A percentile compares a stretch with the other conserved stretches of the same genome.
Evolutionary conservation across 2,797 vertebrate genomes (phyloP).

Genomic region (Enteromius treurensis): DNA sequence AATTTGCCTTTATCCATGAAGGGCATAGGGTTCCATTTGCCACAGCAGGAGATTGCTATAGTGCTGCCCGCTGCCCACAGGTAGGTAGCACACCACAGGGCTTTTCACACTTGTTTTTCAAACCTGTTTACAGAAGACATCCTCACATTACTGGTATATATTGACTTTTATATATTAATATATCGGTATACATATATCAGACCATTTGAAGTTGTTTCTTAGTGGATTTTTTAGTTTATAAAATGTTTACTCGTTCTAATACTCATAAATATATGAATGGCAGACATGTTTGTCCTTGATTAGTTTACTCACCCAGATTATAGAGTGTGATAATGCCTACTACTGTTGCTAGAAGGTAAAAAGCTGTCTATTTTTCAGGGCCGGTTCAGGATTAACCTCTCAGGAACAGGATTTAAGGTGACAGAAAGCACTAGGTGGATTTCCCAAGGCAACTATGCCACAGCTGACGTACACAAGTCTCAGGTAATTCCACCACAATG

Average conservation of each 20-base stretch:
- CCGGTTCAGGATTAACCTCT: slow-evolving; percentile 92
- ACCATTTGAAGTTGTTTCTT: too few relatives aligned
- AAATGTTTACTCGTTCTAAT: background rate
- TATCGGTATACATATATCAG: too few relatives aligned
- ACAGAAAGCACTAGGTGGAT: slow-evolving; percentile 84
- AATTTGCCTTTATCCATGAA: slow-evolving; percentile 87
- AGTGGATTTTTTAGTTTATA: too few relatives aligned
- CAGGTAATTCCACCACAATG: slow-evolving; percentile 73
- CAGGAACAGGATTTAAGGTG: slow-evolving; percentile 90
- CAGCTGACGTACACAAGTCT: slow-evolving; percentile 87
- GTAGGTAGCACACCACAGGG: slow-evolving; percentile 73
- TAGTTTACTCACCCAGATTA: background rate
- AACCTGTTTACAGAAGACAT: background rate
- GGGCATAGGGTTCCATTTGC: slow-evolving; percentile 91
- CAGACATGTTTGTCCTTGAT: background rate
- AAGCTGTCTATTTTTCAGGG: slow-evolving; percentile 75
- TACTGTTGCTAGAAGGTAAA: background rate
- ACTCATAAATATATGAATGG: background rate
- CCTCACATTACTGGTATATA: too few relatives aligned
- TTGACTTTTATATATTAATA: too few relatives aligned
- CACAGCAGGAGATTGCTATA: slow-evolving; percentile 97
- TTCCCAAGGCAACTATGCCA: slow-evolving; percentile 90
- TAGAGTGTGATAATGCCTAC: background rate
- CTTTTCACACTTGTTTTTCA: background rate
- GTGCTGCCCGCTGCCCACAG: slow-evolving; percentile 91